A percentile compares a stretch with the other conserved stretches of the same genome.
These are phyloP conservation scores for Hermetia illucens DNA, from an alignment of 1,140 invertebrate species.

Conservation along the genomic window DNA sequence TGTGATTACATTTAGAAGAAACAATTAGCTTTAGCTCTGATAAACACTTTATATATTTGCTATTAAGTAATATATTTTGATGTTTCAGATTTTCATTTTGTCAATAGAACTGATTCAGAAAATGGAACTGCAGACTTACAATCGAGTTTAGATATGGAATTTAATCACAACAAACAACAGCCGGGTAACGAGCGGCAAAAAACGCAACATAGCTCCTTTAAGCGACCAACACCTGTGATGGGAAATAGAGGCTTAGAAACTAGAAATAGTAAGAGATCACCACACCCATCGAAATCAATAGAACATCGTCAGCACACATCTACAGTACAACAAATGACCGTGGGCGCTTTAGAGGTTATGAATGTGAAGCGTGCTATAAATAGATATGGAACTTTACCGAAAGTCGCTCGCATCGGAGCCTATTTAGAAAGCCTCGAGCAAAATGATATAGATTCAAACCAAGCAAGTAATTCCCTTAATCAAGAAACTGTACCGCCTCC, in stretches of 20 bases:
- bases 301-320: background rate
- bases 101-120: conserved; percentile 40
- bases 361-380: conserved; percentile 93
- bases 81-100: too few relatives aligned
- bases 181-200: conserved; percentile 13
- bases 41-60: too few relatives aligned
- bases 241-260: conserved; percentile 33
- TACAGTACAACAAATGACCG: conserved; percentile 31
- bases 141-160: conserved; percentile 43
- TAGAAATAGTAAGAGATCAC: conserved; percentile 42
- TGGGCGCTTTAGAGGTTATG: conserved; percentile 86
- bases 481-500: conserved; percentile 4
- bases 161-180: too few relatives aligned
- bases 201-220: conserved; percentile 34
- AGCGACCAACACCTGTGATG: conserved; percentile 37
- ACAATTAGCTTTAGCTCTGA: too few relatives aligned
- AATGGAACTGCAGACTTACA: conserved; percentile 43
- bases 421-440: conserved; percentile 84
- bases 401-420: conserved; percentile 87
- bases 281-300: conserved; percentile 29
- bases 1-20: too few relatives aligned
- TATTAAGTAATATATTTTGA: too few relatives aligned
- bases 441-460: conserved; percentile 15
- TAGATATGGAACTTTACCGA: conserved; percentile 91
- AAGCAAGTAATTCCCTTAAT: background rate